phyloP scores from a whole-genome alignment of 2,888 invertebrate genomes.

The Chloroclystis v-ata region DNA sequence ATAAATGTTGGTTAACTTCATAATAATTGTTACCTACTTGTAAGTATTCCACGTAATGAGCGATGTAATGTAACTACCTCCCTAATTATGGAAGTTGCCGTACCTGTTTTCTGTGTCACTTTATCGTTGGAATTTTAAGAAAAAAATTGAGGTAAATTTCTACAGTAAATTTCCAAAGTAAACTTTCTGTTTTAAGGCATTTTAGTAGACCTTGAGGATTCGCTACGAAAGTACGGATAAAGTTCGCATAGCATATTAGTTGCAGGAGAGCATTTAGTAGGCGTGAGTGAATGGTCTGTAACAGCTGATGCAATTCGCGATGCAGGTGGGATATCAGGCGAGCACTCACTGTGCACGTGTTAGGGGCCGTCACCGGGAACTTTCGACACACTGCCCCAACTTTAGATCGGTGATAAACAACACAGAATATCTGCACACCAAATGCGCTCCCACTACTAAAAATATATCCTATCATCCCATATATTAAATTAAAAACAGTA shows the following conservation, averaged over 20 bases:
- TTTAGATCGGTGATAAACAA: constrained; percentile 27
- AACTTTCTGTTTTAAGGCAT: no score
- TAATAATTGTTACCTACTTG: no score
- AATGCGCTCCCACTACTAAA: constrained; percentile 28
- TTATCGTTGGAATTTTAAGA: no score
- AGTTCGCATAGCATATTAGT: constrained; percentile 45
- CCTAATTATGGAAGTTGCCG: no score
- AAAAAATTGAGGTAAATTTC: no score
- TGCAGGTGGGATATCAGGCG: constrained; percentile 40
- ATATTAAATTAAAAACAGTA: constrained; percentile 33
- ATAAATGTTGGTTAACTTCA: no score
- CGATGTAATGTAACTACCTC: no score
- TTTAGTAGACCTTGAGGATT: no score
- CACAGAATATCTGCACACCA: constrained; percentile 30
- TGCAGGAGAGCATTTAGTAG: constrained; percentile 36
- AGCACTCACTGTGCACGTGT: constrained; percentile 47
- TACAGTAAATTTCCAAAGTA: no score
- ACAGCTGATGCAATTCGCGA: constrained; percentile 53
- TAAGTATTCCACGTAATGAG: no score
- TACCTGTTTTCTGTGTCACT: no score
- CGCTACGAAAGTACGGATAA: constrained; percentile 9
- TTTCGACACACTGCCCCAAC: constrained; percentile 48
- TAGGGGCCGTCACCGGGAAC: constrained; percentile 43
- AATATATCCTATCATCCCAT: constrained; percentile 1
- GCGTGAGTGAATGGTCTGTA: constrained; percentile 37